Base-by-base conservation (phyloP, 2,113 vertebrate genomes). In the Myotis lucifugus region DNA sequence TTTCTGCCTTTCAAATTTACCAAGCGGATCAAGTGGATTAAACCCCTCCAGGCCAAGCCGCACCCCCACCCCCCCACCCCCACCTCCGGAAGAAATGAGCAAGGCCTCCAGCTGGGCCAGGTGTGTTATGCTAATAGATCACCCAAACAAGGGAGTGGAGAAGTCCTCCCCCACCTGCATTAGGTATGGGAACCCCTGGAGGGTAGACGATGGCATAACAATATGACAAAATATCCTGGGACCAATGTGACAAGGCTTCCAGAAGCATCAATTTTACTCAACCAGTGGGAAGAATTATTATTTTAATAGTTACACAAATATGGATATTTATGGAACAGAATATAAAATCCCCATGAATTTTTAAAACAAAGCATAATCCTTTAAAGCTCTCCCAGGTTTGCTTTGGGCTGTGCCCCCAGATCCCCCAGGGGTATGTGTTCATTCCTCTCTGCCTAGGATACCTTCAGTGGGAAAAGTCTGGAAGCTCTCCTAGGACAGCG, bases 261-360 rank as follows among this genome's bases (percentile, higher is more conserved):
- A 48, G 56, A 29, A 91, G 59, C 37, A 86, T 89, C 70, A 13
- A 9, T 89, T 95, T 90, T 66, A 90, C 69, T 88, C 78, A 97
- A 72, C 34, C 95, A 72, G 29, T 82, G 40, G 40, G 27, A 27
- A 32, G 18, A 52, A 69, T 56, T 94, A 92, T 93, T 81, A 91
- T 95, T 96, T 91, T 96, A 97, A 93, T 91, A 78, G 69, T 88
- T 52, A 70, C 91, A 94, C 90, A 95, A 96, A 96, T 92, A 95
- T 48, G 46, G 46, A 83, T 97, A 95, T 97, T 97, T 97, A 76
- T 95, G 91, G 94, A 96, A 84, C n/a, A 5, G 95, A 76, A 88
- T 96, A 79, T 86, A 83, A 96, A 97, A 95, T 95, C 69, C 69
- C 77, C 88, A 93, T 97, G 73, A 88, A 95, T 97, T 95, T 96